These are phyloP conservation scores for Cotesia typhae DNA, from an alignment of 1,140 invertebrate genomes.

Conservation along the genomic window DNA sequence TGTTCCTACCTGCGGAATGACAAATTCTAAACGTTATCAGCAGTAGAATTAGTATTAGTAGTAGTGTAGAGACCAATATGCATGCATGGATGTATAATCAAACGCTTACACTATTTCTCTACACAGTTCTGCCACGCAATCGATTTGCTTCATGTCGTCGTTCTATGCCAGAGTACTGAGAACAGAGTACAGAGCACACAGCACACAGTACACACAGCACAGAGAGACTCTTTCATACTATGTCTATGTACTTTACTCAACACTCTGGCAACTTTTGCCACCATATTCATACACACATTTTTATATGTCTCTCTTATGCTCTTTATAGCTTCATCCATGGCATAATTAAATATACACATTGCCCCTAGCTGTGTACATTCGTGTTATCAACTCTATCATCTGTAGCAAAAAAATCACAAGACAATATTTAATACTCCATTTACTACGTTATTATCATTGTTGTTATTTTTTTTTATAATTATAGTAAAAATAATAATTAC, in stretches of 20 bases:
- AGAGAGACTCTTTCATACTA: constrained; percentile 3
- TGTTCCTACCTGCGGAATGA: constrained; percentile 14
- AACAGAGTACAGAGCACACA: neutral
- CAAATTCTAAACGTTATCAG: constrained; percentile 10
- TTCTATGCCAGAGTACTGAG: too few species aligned
- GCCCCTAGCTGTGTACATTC: neutral
- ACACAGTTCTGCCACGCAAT: constrained; percentile 7
- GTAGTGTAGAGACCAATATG: neutral
- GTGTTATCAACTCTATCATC: too few species aligned
- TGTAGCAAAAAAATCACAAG: too few species aligned
- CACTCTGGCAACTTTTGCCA: too few species aligned
- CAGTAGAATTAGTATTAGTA: neutral
- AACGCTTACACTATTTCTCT: too few species aligned
- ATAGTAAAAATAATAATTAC: too few species aligned
- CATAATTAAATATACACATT: constrained; percentile 2
- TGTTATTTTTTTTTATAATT: too few species aligned
- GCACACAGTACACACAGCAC: neutral
- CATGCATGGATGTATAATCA: too few species aligned
- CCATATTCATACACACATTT: too few species aligned
- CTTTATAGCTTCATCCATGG: neutral
- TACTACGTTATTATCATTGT: too few species aligned
- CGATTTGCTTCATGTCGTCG: constrained; percentile 11
- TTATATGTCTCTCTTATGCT: neutral
- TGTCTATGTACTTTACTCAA: too few species aligned
- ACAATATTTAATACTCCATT: too few species aligned